Percentiles rank a stretch among this genome's conserved stretches.
Evolutionary conservation across 2,888 invertebrate species (phyloP).

Genomic region (Monopis laevigella): DNA sequence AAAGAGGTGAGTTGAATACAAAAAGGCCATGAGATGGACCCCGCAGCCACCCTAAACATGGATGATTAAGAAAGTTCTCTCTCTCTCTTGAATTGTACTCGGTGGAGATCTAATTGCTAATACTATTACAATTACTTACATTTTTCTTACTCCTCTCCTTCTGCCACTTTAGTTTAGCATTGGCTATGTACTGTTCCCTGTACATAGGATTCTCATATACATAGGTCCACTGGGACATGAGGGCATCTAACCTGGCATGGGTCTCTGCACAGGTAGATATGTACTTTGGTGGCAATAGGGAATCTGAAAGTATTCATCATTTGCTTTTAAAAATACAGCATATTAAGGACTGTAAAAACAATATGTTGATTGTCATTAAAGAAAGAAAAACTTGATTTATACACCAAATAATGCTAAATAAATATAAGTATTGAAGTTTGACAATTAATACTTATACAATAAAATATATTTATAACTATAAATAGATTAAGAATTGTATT

Average conservation of each 20-base stretch:
- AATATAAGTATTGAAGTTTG: too few species aligned
- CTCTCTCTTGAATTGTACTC: too few species aligned
- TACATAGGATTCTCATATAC: constrained; percentile 51
- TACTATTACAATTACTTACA: constrained; percentile 33
- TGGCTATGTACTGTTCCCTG: constrained; percentile 45
- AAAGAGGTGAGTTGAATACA: too few species aligned
- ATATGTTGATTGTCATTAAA: background rate
- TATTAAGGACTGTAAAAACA: background rate
- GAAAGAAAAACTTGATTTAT: too few species aligned
- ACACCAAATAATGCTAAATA: background rate
- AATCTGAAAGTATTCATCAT: constrained; percentile 35
- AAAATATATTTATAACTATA: too few species aligned
- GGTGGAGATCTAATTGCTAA: too few species aligned
- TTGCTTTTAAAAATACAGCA: background rate
- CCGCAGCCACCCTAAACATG: too few species aligned
- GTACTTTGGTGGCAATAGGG: constrained; percentile 46
- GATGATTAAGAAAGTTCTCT: too few species aligned
- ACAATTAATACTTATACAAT: too few species aligned
- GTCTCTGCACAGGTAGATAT: constrained; percentile 50
- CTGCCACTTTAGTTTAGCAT: constrained; percentile 37
- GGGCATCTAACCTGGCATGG: constrained; percentile 44
- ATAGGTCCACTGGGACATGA: constrained; percentile 56
- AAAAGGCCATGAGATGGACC: too few species aligned
- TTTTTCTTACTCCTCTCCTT: constrained; percentile 42
- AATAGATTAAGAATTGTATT: too few species aligned